A percentile compares a stretch with the other conserved stretches of the same genome.
Evolutionary conservation across 2,113 vertebrate genomes (phyloP).

Genomic region (Takifugu flavidus): DNA sequence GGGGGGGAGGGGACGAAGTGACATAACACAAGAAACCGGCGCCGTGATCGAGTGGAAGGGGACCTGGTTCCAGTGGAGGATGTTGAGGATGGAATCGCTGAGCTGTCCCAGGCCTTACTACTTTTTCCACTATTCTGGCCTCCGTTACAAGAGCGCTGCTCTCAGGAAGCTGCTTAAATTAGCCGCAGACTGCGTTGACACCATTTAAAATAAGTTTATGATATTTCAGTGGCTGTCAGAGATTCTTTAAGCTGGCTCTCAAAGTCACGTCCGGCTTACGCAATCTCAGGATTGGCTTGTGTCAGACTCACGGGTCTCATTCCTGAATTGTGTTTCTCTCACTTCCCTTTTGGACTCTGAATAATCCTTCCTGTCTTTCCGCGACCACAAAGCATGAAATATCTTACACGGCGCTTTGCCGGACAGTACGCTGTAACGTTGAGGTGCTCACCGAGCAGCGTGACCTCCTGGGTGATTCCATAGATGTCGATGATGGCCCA

Average conservation of each 20-base stretch:
- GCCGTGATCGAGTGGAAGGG: neutral
- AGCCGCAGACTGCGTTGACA: conserved; percentile 41
- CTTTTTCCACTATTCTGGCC: conserved; percentile 9
- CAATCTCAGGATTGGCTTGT: neutral
- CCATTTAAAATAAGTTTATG: conserved; percentile 39
- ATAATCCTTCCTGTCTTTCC: neutral
- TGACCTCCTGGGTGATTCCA: conserved; percentile 96
- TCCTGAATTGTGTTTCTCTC: conserved; percentile 9
- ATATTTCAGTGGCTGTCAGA: conserved; percentile 18
- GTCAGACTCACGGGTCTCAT: neutral
- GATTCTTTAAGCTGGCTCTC: neutral
- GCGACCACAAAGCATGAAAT: neutral
- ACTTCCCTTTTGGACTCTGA: conserved; percentile 6
- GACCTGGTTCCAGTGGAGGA: neutral
- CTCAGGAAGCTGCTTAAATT: conserved; percentile 44
- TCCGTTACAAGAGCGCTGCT: conserved; percentile 5
- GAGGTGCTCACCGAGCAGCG: conserved; percentile 84
- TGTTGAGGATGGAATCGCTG: neutral
- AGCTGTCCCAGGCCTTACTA: conserved; percentile 2
- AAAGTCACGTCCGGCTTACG: neutral
- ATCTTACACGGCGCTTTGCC: neutral
- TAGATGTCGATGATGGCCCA: conserved; percentile 99
- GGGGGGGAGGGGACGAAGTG: conserved; percentile 26
- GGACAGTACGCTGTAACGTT: neutral
- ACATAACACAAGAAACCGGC: neutral